Evolutionary conservation across 2,797 vertebrate genomes (phyloP), one percentile per base, ranked within the genome.

Genomic region (Scleropages formosus): DNA sequence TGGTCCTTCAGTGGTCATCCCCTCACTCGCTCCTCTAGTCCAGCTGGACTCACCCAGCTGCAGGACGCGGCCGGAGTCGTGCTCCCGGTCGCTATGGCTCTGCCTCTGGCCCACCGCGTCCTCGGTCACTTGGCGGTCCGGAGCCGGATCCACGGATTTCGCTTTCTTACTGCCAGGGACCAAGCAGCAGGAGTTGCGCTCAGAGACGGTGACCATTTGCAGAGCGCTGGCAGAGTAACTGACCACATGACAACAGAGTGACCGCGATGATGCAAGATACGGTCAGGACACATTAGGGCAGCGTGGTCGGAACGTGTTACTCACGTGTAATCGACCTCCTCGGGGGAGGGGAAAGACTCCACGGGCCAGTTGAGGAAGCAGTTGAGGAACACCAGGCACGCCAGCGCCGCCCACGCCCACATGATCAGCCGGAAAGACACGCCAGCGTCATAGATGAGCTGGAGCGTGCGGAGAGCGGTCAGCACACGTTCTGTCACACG

Each of bases 311-410:
- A 22, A 26, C 10, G 15, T 27, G 58, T 31, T 59, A 90, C 94
- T 91, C 78, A 96, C 95, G 16, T 92, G 86, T 93, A 95, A 86
- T 82, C 85, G 81, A 87, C 75, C 70, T 96, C 94, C 78, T 96
- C 94, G 0, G 95, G 95, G 0, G 90, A 86, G 8, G 94, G 94
- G 80, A 96, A 95, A 56, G 92, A 85, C 74, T 94, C 93, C 0
- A 56, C 58, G 0, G 95, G 95, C 95, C 95, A 96, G 83, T 96
- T 96, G 61, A 95, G 67, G 68, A 92, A 85, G 80, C 94, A 96
- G 84, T 96, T 96, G 74, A 95, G 53, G 82, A 95, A 92, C 81
- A 95, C 93, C 10, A 93, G 74, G 80, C 90, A 92, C 65, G 95
- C 94, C 80, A 95, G 81, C 7, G 89, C 90, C 0, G 91, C 84